phyloP scores from a whole-genome alignment of 2,797 vertebrate species.

The Danio choprae region DNA sequence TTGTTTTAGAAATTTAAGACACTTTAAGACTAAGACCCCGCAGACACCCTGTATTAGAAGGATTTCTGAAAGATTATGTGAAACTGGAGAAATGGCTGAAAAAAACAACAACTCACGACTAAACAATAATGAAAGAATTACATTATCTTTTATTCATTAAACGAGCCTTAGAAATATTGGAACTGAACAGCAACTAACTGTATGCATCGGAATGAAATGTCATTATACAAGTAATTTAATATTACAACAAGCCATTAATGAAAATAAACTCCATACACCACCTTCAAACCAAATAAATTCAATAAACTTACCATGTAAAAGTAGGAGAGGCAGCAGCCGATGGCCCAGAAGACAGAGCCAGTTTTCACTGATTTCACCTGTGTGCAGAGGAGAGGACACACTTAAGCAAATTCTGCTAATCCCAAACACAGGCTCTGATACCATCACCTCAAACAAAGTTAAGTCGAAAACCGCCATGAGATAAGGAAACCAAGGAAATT shows the following conservation, averaged over 20 bases:
- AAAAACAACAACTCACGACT: too few relatives aligned
- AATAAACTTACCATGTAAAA: constrained; percentile 94
- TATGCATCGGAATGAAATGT: not conserved
- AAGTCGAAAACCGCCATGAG: constrained; percentile 15
- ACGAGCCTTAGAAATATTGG: too few relatives aligned
- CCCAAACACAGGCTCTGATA: constrained; percentile 21
- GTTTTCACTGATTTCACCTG: constrained; percentile 99
- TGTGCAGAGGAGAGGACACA: constrained; percentile 48
- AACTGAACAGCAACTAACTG: not conserved
- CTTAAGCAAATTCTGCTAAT: constrained; percentile 41
- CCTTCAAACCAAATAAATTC: not conserved
- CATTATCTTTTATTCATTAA: too few relatives aligned
- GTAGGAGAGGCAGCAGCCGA: constrained; percentile 96
- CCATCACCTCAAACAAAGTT: constrained; percentile 17
- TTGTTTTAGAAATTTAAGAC: too few relatives aligned
- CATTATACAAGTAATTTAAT: not conserved
- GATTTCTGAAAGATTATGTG: not conserved
- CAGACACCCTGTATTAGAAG: too few relatives aligned
- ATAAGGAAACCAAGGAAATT: constrained; percentile 32
- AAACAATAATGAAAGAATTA: too few relatives aligned
- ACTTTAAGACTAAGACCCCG: too few relatives aligned
- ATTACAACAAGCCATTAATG: not conserved
- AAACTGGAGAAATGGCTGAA: not conserved
- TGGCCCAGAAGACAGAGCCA: constrained; percentile 96
- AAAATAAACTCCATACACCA: not conserved